Percentiles rank a stretch among this genome's conserved stretches.
Conservation (phyloP, 2,888 invertebrate genomes). For the Cantharis nigra region DNA sequence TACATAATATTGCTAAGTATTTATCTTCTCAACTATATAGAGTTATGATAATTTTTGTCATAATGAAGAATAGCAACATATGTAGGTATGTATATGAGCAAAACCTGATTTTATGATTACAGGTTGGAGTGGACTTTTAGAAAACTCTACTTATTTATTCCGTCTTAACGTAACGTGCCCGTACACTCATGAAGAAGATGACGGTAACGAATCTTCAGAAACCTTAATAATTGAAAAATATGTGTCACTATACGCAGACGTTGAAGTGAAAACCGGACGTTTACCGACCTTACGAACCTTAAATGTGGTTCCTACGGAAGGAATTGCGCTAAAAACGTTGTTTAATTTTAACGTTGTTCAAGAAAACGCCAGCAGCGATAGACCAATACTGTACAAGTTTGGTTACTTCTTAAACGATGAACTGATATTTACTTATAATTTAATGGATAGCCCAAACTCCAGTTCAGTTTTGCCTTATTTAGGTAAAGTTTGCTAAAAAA, state of each 20-base stretch:
- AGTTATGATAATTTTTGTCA: too few relatives aligned
- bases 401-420: conserved; percentile 16
- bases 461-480: conserved; percentile 14
- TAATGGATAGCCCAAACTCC: conserved; percentile 2
- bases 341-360: conserved; percentile 8
- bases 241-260: conserved; percentile 7
- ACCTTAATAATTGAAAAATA: neutral
- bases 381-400: conserved; percentile 15
- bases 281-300: neutral
- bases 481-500: neutral
- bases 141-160: conserved; percentile 13
- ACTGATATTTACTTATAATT: conserved; percentile 3
- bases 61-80: too few relatives aligned
- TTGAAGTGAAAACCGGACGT: conserved; percentile 1
- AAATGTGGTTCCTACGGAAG: conserved; percentile 1
- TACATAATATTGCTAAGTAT: too few relatives aligned
- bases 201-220: conserved; percentile 1
- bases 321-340: conserved; percentile 13
- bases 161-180: conserved; percentile 22
- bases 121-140: conserved; percentile 11
- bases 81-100: too few relatives aligned
- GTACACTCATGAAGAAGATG: neutral
- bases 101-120: neutral
- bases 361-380: neutral
- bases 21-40: too few relatives aligned